A percentile compares a stretch with the other conserved stretches of the same genome.
Conservation (phyloP, 2,888 invertebrate genomes). For the Drosophila infuscata region DNA sequence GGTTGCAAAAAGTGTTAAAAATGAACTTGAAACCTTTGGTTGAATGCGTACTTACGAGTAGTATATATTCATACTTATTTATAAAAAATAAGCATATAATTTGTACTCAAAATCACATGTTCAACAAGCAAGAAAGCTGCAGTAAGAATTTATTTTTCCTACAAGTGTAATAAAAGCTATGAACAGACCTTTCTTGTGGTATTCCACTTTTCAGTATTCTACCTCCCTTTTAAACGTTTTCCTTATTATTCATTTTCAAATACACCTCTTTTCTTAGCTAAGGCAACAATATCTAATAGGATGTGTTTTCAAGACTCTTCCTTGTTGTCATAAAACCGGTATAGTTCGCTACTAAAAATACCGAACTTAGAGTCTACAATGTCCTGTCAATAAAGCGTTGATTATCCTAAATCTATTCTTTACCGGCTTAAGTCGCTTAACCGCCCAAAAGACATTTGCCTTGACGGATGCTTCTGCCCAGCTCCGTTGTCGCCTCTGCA, state of each 20-base stretch:
- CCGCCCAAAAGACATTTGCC: neutral
- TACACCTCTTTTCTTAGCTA: neutral
- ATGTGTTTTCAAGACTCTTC: neutral
- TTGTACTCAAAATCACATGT: neutral
- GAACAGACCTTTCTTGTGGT: neutral
- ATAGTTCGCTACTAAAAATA: too few relatives aligned
- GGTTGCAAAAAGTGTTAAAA: neutral
- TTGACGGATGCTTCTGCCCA: too few relatives aligned
- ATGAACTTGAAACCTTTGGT: conserved; percentile 1
- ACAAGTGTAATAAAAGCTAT: neutral
- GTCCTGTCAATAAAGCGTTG: neutral
- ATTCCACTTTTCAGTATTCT: neutral
- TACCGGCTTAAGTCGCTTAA: neutral
- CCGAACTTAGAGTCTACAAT: too few relatives aligned
- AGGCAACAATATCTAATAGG: neutral
- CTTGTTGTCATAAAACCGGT: neutral
- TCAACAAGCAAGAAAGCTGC: neutral
- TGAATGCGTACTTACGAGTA: neutral
- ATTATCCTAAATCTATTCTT: neutral
- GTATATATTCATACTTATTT: neutral
- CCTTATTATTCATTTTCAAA: neutral
- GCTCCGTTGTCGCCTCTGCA: too few relatives aligned
- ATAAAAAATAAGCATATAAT: neutral
- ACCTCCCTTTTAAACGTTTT: too few relatives aligned
- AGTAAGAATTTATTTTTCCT: neutral